A percentile compares a stretch with the other conserved stretches of the same genome.
Conservation (phyloP, 2,888 invertebrate species). For the Polydesmus complanatus region DNA sequence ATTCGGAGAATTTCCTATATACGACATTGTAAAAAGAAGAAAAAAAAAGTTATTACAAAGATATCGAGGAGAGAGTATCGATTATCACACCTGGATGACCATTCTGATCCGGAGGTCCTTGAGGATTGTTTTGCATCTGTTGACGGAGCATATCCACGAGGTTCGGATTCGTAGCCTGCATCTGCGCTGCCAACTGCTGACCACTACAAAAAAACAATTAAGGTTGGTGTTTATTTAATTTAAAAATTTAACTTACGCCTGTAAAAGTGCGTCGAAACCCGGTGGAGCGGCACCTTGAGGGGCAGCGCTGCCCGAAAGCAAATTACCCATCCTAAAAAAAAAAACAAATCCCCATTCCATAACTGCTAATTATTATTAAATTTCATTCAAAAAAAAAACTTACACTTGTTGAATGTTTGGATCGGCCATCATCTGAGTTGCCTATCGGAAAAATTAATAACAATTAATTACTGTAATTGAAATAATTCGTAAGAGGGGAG, state of each 20-base stretch:
- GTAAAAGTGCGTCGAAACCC: conserved; percentile 37
- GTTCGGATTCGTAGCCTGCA: conserved; percentile 68
- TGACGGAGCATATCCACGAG: conserved; percentile 60
- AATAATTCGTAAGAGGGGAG: too few relatives aligned
- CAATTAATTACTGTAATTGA: too few relatives aligned
- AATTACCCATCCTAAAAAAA: conserved; percentile 42
- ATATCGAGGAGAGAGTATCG: neutral
- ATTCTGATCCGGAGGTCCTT: neutral
- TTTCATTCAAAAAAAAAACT: conserved; percentile 21
- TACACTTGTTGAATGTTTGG: conserved; percentile 64
- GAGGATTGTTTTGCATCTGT: conserved; percentile 35
- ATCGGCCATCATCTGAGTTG: conserved; percentile 67
- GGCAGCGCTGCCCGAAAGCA: conserved; percentile 36
- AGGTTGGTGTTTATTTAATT: neutral
- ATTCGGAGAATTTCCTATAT: neutral
- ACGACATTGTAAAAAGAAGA: neutral
- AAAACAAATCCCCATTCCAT: too few relatives aligned
- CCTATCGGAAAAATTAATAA: too few relatives aligned
- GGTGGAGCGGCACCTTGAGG: conserved; percentile 14
- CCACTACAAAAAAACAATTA: conserved; percentile 39
- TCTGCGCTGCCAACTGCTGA: conserved; percentile 65
- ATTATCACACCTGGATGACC: neutral
- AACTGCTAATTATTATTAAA: too few relatives aligned
- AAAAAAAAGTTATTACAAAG: neutral
- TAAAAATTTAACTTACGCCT: conserved; percentile 35